Evolutionary conservation across 1,140 invertebrate species (phyloP), one percentile per base, ranked within the genome.

Genomic region (Caenorhabditis brenneri): DNA sequence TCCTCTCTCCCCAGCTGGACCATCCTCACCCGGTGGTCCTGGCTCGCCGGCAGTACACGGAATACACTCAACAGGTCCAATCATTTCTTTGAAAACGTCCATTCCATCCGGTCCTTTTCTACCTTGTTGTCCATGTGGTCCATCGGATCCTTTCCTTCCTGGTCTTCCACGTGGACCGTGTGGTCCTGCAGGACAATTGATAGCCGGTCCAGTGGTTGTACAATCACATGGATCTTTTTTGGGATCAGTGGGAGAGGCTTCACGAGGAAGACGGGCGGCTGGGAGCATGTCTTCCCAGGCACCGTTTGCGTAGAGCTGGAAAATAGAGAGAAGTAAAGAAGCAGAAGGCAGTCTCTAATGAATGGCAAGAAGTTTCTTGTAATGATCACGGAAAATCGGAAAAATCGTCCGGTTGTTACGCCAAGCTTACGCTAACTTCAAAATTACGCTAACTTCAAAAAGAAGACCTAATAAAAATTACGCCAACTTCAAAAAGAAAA

Each of bases 261-360:
- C 65, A 27, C 65, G 33, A 24, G 65, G 65, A 24, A 74, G 65
- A 42, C 65, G 65, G 36, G 15, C 24, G 4, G 65, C 36, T 27
- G 65, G 65, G 10, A 74, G 65, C 65, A 74, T 74, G n/a, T 74
- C 65, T 74, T 74, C 65, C 65, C 65, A 74, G 0, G 65, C 65
- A 24, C 65, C 65, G 65, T 74, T 74, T 46, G 65, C 65, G n/a
- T 74, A 74, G 27, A 74, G 36, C 65, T 74, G 65, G 19, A 74
- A 74, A 10, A 27, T 22, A 46, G 7, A 33, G 53, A 51, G 6
- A n/a, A n/a, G n/a, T n/a, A n/a, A n/a, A n/a, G n/a, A n/a, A n/a
- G n/a, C n/a, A n/a, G n/a, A n/a, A n/a, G n/a, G n/a, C n/a, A n/a
- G n/a, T n/a, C n/a, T n/a, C n/a, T n/a, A n/a, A n/a, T n/a, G n/a